These are phyloP conservation scores for Agonopterix alstromeriana DNA, from an alignment of 2,888 invertebrate species.

Conservation along the genomic window DNA sequence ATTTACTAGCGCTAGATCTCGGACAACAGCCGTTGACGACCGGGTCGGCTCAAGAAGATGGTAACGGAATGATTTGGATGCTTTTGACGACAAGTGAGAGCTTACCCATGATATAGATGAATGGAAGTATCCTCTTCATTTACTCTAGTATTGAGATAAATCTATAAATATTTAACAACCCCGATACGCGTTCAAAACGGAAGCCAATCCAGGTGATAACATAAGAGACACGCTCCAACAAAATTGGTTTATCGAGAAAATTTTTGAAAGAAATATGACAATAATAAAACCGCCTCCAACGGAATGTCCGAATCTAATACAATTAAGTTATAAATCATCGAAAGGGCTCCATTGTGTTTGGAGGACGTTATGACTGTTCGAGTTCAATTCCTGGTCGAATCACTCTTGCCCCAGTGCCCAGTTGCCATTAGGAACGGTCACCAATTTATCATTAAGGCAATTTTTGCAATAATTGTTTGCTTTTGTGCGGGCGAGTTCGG, in stretches of 20 bases:
- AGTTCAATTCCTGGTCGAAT: conserved; percentile 53
- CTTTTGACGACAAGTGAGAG: too few relatives aligned
- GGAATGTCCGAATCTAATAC: conserved; percentile 48
- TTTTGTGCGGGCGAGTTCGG: conserved; percentile 31
- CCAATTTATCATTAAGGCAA: conserved; percentile 76
- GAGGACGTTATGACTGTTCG: conserved; percentile 70
- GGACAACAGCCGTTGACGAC: too few relatives aligned
- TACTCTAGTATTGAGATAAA: too few relatives aligned
- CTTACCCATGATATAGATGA: too few relatives aligned
- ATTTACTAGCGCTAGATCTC: too few relatives aligned
- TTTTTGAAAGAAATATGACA: conserved; percentile 49
- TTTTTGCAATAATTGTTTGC: conserved; percentile 74
- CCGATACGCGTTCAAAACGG: conserved; percentile 1
- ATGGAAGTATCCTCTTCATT: too few relatives aligned
- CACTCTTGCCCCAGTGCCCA: conserved; percentile 48
- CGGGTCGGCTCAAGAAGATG: too few relatives aligned
- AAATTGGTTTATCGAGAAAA: conserved; percentile 21
- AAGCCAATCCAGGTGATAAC: conserved; percentile 15
- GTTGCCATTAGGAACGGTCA: conserved; percentile 68
- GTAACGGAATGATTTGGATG: too few relatives aligned
- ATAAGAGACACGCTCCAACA: conserved; percentile 16
- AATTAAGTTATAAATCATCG: conserved; percentile 75
- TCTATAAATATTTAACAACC: too few relatives aligned
- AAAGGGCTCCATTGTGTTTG: conserved; percentile 55
- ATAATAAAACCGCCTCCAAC: conserved; percentile 48